Conservation (phyloP, 1,140 invertebrate species). For the Diploscapter pachys region DNA sequence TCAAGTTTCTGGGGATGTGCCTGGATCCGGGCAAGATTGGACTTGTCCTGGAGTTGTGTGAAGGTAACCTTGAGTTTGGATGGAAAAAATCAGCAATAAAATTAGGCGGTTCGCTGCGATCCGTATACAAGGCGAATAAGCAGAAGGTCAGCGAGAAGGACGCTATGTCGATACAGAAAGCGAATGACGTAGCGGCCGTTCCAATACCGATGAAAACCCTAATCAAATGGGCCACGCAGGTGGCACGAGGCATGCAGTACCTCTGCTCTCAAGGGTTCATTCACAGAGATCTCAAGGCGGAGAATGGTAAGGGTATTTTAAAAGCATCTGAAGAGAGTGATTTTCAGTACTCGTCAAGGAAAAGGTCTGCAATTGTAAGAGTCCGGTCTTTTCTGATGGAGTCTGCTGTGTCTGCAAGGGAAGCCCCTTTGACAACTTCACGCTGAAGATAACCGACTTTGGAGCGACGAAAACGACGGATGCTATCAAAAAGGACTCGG, state of each 20-base stretch:
- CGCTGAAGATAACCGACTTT: conserved; percentile 86
- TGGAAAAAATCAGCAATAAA: no score
- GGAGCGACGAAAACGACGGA: conserved; percentile 70
- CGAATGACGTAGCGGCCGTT: not conserved
- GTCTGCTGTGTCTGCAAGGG: not conserved
- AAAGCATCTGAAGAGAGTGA: not conserved
- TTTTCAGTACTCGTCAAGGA: conserved; percentile 25
- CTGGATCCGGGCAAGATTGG: conserved; percentile 19
- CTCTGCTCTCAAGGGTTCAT: conserved; percentile 5
- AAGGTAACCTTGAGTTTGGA: not conserved
- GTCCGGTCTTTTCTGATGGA: conserved; percentile 2
- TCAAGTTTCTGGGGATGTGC: conserved; percentile 23
- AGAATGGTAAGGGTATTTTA: conserved; percentile 21
- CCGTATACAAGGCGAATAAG: no score
- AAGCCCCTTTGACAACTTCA: conserved; percentile 66
- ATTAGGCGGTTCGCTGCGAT: no score
- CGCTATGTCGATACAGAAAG: no score
- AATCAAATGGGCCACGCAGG: conserved; percentile 21
- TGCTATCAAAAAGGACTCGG: not conserved
- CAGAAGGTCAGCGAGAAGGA: no score
- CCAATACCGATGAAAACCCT: conserved; percentile 2
- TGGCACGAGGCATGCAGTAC: conserved; percentile 24
- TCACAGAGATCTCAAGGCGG: conserved; percentile 30
- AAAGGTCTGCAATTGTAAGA: conserved; percentile 15
- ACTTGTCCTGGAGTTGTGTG: conserved; percentile 20